Evolutionary conservation across 2,113 vertebrate genomes (phyloP).

Genomic region (Cariama cristata): DNA sequence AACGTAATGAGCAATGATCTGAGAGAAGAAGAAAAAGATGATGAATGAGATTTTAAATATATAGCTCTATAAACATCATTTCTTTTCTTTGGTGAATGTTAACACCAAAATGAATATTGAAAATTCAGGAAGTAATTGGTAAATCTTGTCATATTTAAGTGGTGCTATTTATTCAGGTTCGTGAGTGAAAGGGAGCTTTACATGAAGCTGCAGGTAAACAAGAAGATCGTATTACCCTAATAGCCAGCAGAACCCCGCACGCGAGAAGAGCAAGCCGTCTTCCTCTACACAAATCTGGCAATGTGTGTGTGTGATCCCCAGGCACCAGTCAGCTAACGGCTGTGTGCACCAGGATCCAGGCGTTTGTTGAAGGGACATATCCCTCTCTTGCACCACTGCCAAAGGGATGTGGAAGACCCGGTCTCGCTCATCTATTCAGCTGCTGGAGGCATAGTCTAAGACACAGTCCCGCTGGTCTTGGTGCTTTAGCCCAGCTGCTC

Average conservation of each 20-base stretch:
- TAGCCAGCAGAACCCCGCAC: fast-evolving
- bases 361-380: fast-evolving
- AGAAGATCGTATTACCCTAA: not conserved
- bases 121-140: not conserved
- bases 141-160: slow-evolving; percentile 9
- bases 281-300: not conserved
- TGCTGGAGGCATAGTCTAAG: not conserved
- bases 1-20: not conserved
- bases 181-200: not conserved
- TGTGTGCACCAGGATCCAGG: fast-evolving
- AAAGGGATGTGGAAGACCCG: not conserved
- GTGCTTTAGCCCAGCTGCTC: not conserved
- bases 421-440: fast-evolving
- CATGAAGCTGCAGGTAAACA: not conserved
- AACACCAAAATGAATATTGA: not conserved
- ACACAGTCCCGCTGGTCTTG: not conserved
- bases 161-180: not conserved
- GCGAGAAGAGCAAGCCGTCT: fast-evolving
- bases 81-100: not conserved
- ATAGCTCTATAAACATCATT: not conserved
- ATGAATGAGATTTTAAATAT: not conserved
- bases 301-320: not conserved
- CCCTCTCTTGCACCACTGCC: not conserved
- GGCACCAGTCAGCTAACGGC: not conserved
- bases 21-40: not conserved